Percentiles rank a stretch among this genome's conserved stretches.
phyloP scores from a whole-genome alignment of 2,888 invertebrate genomes.

The Linnaemya tessellans region DNA sequence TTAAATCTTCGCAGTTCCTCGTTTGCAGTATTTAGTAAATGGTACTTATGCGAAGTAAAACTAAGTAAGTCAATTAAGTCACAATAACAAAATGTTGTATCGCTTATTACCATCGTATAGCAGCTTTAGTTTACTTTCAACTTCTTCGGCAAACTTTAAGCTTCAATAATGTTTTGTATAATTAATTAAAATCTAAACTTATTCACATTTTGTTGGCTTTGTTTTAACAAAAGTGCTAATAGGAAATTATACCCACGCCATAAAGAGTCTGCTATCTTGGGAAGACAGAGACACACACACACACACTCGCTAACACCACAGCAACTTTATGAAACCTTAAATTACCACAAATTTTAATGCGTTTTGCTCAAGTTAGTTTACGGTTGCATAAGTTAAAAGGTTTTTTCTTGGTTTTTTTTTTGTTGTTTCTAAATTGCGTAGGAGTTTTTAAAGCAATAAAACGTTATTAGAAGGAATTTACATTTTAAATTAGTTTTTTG shows the following conservation, averaged over 20 bases:
- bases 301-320: background rate
- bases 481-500: conserved; percentile 56
- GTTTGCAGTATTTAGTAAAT: too few relatives aligned
- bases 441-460: conserved; percentile 49
- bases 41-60: too few relatives aligned
- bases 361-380: conserved; percentile 24
- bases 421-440: conserved; percentile 13
- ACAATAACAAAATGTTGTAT: too few relatives aligned
- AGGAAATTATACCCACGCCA: conserved; percentile 35
- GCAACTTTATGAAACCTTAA: conserved; percentile 45
- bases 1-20: too few relatives aligned
- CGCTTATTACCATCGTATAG: background rate
- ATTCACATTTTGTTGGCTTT: background rate
- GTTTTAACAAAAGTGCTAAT: background rate
- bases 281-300: background rate
- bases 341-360: background rate
- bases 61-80: too few relatives aligned
- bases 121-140: background rate
- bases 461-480: conserved; percentile 38
- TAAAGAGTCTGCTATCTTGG: background rate
- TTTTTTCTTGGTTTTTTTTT: conserved; percentile 4
- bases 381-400: conserved; percentile 14
- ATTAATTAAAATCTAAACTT: background rate
- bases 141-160: background rate
- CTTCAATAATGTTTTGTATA: background rate